Evolutionary conservation across 2,113 vertebrate genomes (phyloP).

Genomic region (Peucedramus taeniatus): DNA sequence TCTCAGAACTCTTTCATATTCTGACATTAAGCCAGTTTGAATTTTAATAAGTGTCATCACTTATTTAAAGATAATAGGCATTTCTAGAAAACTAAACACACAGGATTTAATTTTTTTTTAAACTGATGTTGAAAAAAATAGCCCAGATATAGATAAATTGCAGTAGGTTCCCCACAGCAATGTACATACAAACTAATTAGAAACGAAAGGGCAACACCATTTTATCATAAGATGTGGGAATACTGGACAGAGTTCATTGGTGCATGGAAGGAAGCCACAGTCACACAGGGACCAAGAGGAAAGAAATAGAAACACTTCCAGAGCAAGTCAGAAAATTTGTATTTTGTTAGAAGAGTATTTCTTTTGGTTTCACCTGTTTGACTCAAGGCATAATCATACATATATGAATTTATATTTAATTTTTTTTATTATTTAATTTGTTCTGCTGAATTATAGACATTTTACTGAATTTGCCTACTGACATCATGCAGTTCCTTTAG

Average conservation of each 20-base stretch:
- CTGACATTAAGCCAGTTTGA: not conserved
- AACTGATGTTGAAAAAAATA: not conserved
- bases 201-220: not conserved
- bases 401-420: not conserved
- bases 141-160: not conserved
- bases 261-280: not conserved
- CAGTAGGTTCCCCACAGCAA: not conserved
- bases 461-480: not conserved
- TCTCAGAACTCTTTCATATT: not conserved
- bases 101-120: not conserved
- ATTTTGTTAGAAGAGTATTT: not conserved
- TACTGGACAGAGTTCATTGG: not conserved
- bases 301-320: not conserved
- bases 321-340: not conserved
- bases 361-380: not conserved
- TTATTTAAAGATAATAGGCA: not conserved
- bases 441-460: not conserved
- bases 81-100: not conserved
- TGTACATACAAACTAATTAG: not conserved
- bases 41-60: not conserved
- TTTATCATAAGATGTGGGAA: not conserved
- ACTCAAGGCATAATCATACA: not conserved
- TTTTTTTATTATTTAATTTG: no score
- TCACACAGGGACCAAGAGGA: fast-evolving
- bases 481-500: not conserved